Base-by-base conservation (phyloP, 2,113 vertebrate genomes). In the Strix aluco region DNA sequence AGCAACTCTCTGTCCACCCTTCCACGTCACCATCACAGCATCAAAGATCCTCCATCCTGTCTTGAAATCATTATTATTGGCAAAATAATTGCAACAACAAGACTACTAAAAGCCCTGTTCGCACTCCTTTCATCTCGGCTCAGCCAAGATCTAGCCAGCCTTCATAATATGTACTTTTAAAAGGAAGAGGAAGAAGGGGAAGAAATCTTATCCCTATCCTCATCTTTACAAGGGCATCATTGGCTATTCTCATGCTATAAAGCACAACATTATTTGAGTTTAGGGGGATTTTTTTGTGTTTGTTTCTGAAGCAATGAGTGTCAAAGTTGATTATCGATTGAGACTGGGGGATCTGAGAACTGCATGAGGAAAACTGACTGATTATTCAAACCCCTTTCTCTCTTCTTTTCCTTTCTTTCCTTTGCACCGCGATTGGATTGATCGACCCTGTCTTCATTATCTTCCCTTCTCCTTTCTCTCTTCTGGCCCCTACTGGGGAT, bases 71-170 rank as follows among this genome's bases (percentile, higher is more conserved):
- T 94, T 95, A 97, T 72, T 98, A 97, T 97, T 96, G 95, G 95
- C 94, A 96, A 94, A 97, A 85, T 97, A 98, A 98, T 97, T 96
- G 88, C 92, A 88, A 94, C 86, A 96, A 92, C 94, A 96, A 55
- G 96, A 88, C 40, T 79, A 93, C 84, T 95, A 94, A 96, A 95
- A 96, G 94, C 93, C 88, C 87, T 19, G 85, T 97, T 97, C 96
- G 93, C 82, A 85, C n/a, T 63, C 55, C 92, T 97, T 97, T 97
- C 89, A 96, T 97, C 96, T 96, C 15, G 0, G 65, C 84, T 95
- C 84, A 77, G 80, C 61, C 77, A 89, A 49, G 90, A 91, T 89
- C 82, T 81, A 86, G 75, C 70, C 90, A 86, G 62, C 73, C 89
- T 73, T 91, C 90, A 30, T 95, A 69, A 83, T 49, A 25, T 2